Evolutionary conservation across 2,888 invertebrate species (phyloP).

Genomic region (Pelosia muscerda): DNA sequence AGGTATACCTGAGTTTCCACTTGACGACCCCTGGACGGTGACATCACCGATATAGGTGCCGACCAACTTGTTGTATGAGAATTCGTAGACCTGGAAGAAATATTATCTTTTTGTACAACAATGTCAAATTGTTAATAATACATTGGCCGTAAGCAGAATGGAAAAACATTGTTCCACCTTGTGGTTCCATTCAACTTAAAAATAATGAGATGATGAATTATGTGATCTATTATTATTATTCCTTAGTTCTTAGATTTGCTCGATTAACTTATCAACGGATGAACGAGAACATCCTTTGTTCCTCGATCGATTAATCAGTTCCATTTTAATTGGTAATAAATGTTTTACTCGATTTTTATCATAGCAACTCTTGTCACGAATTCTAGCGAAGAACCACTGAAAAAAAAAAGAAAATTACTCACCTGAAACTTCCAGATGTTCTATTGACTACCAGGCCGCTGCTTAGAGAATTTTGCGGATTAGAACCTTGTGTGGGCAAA

Average conservation of each 20-base stretch:
- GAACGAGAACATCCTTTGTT: no score
- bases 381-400: neutral
- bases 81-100: slow-evolving; percentile 72
- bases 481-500: slow-evolving; percentile 79
- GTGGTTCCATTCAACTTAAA: no score
- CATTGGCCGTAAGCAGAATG: no score
- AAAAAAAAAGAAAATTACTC: slow-evolving; percentile 4
- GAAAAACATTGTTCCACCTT: no score
- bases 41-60: slow-evolving; percentile 83
- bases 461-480: slow-evolving; percentile 79
- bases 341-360: no score
- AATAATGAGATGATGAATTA: no score
- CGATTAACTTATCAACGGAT: no score
- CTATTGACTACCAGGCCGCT: slow-evolving; percentile 86
- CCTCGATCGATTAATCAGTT: no score
- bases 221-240: no score
- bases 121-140: no score
- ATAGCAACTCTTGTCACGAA: neutral
- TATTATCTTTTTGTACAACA: neutral
- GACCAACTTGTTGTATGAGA: slow-evolving; percentile 85
- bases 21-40: slow-evolving; percentile 82
- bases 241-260: no score
- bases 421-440: slow-evolving; percentile 90
- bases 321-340: no score
- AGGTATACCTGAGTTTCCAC: slow-evolving; percentile 83